Evolutionary conservation across 2,888 invertebrate genomes (phyloP), one percentile per base, ranked within the genome.

Genomic region (Polydrusus pterygomalis): DNA sequence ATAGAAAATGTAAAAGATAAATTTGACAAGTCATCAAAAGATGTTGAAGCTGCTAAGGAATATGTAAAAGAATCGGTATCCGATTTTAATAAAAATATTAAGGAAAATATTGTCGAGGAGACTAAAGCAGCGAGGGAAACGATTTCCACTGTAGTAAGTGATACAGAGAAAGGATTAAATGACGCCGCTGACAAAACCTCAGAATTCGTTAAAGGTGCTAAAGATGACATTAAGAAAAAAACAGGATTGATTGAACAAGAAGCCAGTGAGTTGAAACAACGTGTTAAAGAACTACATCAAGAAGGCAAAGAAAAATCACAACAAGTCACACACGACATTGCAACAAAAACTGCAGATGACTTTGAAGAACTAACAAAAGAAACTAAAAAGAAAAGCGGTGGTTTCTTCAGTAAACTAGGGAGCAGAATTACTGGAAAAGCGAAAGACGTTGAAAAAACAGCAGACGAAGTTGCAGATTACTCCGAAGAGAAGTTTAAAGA

Each of bases 371-470:
- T 25, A 51, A 11, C 60, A 17, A 67, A 76, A 45, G 69, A 79
- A 56, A 71, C 60, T 7, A 75, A 60, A 70, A 77, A 80, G 69
- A 80, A 77, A 63, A 73, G 77, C 63, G 79, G 72, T 38, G 73
- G 80, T 20, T 78, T 81, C 18, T 78, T 81, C 15, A 75, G 74
- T 45, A 80, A 80, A 74, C 10, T 77, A 2, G 78, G 79, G 8
- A 74, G 70, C 9, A 79, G 80, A 62, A 68, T 74, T 15, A 72
- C 67, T 2, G 79, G 78, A 5, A 78, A 78, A 47, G 65, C 75
- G 17, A 79, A 80, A 71, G 77, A 79, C 2, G 18, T 69, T 17
- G 76, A 69, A 71, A 77, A 38, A 76, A 78, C 43, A 75, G 74
- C 65, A 64, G 10, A 79, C 79, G 47, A 77, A 76, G 13, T 79